Conservation (phyloP, 2,888 invertebrate genomes). For the Flexamia atlantica region DNA sequence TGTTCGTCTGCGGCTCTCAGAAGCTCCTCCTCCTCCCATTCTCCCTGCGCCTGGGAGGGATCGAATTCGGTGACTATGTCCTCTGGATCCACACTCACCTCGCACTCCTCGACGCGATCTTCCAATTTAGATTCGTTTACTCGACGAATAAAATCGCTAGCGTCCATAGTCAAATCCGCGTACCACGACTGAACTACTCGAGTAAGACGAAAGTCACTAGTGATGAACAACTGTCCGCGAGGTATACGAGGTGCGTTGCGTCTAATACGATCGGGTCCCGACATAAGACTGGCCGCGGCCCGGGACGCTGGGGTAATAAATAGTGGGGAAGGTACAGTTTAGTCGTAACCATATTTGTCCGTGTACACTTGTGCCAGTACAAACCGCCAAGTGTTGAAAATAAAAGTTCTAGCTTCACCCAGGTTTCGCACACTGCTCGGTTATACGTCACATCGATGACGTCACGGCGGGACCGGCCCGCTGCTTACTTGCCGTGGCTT, state of each 20-base stretch:
- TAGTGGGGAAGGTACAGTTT: too few species aligned
- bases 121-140: background rate
- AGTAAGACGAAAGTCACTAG: background rate
- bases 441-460: too few species aligned
- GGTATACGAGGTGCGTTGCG: background rate
- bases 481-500: too few species aligned
- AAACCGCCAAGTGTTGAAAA: too few species aligned
- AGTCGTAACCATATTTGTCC: too few species aligned
- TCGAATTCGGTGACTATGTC: background rate
- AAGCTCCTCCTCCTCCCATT: background rate
- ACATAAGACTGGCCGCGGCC: too few species aligned
- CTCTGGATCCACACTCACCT: background rate
- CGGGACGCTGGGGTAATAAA: too few species aligned
- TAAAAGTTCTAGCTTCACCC: too few species aligned
- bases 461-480: too few species aligned
- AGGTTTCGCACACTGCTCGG: too few species aligned
- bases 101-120: background rate
- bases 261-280: background rate
- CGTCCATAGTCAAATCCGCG: background rate
- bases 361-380: too few species aligned
- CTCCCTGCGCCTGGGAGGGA: background rate
- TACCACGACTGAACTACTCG: background rate
- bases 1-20: background rate
- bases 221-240: background rate
- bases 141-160: background rate